A percentile compares a stretch with the other conserved stretches of the same genome.
Conservation (phyloP, 1,140 invertebrate species). For the Glossosoma conforme region DNA sequence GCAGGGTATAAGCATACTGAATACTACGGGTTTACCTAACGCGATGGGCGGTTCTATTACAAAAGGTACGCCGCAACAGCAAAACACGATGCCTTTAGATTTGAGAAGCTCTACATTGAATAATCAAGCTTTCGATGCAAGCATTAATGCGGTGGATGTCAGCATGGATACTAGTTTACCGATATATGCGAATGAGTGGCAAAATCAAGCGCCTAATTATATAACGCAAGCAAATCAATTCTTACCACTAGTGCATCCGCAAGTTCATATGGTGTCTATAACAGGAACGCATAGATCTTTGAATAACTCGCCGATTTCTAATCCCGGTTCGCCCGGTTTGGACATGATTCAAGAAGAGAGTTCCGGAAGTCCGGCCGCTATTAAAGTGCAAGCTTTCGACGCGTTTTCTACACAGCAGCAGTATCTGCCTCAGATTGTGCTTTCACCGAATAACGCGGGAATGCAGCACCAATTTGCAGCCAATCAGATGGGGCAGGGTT, state of each 20-base stretch:
- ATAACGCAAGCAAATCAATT: slow-evolving; percentile 11
- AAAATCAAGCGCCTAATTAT: slow-evolving; percentile 14
- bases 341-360: slow-evolving; percentile 86
- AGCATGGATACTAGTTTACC: slow-evolving; percentile 21
- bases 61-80: slow-evolving; percentile 57
- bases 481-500: slow-evolving; percentile 14
- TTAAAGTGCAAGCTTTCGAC: slow-evolving; percentile 8
- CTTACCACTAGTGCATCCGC: slow-evolving; percentile 37
- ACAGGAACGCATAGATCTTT: slow-evolving; percentile 49
- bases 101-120: slow-evolving; percentile 37
- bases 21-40: slow-evolving; percentile 44
- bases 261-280: slow-evolving; percentile 39
- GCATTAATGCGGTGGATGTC: slow-evolving; percentile 21
- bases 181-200: slow-evolving; percentile 10
- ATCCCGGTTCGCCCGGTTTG: slow-evolving; percentile 62
- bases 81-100: slow-evolving; percentile 47
- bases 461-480: neutral
- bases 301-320: slow-evolving; percentile 55
- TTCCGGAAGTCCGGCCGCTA: slow-evolving; percentile 35
- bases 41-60: slow-evolving; percentile 64
- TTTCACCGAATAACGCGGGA: slow-evolving; percentile 14
- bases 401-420: slow-evolving; percentile 2
- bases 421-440: slow-evolving; percentile 21
- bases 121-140: too few species aligned
- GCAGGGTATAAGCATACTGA: slow-evolving; percentile 56